Evolutionary conservation across 2,888 invertebrate genomes (phyloP).

Genomic region (Brachyopa scutellaris): DNA sequence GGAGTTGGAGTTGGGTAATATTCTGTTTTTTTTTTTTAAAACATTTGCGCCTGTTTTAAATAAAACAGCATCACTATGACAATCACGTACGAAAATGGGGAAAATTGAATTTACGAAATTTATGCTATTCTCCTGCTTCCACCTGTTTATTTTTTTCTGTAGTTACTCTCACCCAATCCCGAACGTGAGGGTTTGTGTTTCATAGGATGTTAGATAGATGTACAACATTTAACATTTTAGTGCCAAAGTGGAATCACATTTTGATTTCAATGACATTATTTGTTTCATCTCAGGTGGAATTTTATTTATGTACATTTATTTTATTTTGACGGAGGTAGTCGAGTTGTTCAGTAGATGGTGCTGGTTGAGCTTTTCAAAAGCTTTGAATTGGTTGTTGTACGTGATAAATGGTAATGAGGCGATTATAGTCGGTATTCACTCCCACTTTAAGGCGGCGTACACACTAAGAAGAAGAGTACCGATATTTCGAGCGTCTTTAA

Average conservation of each 20-base stretch:
- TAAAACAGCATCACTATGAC: conserved; percentile 72
- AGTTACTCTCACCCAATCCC: conserved; percentile 27
- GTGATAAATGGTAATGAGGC: too few species aligned
- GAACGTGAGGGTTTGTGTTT: conserved; percentile 15
- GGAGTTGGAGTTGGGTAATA: neutral
- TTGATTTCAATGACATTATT: conserved; percentile 46
- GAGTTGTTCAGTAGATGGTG: too few species aligned
- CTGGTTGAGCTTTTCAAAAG: too few species aligned
- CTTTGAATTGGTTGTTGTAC: too few species aligned
- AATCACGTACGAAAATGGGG: conserved; percentile 70
- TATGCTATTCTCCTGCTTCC: conserved; percentile 56
- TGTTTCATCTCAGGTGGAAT: neutral
- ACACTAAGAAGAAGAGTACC: too few species aligned
- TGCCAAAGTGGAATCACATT: conserved; percentile 28
- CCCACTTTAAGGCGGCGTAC: too few species aligned
- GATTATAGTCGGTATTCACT: too few species aligned
- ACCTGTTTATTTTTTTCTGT: conserved; percentile 34
- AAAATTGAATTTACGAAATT: conserved; percentile 71
- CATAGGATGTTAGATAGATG: conserved; percentile 26
- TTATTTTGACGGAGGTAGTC: too few species aligned
- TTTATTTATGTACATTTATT: too few species aligned
- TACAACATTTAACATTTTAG: conserved; percentile 34
- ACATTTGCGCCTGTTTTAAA: conserved; percentile 65
- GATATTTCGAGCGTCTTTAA: too few species aligned
- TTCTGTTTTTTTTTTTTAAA: conserved; percentile 3